These are phyloP conservation scores for Oryzias dopingdopingensis DNA, from an alignment of 2,797 vertebrate species.

Conservation along the genomic window DNA sequence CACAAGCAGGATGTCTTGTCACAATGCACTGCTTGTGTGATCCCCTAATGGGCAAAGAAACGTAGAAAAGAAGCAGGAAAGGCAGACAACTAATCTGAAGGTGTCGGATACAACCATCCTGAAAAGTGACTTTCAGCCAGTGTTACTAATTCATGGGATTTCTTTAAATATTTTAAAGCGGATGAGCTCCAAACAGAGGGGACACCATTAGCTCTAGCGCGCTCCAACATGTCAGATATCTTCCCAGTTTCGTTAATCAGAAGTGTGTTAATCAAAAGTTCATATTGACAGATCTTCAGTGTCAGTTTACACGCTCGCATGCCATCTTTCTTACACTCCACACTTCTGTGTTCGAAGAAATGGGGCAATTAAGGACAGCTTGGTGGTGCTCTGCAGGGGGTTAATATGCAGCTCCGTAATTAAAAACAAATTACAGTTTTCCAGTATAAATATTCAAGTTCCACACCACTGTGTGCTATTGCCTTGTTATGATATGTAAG, in stretches of 20 bases:
- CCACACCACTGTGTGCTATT: conserved; percentile 63
- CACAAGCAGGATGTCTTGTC: too few relatives aligned
- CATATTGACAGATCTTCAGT: conserved; percentile 68
- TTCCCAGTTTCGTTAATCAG: conserved; percentile 51
- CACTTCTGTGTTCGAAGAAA: conserved; percentile 79
- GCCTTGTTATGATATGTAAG: conserved; percentile 74
- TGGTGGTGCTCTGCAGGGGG: conserved; percentile 80
- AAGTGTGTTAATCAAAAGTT: conserved; percentile 62
- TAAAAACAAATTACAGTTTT: conserved; percentile 85
- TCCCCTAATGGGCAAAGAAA: too few relatives aligned
- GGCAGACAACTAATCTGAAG: conserved; percentile 12
- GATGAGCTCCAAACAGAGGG: conserved; percentile 4
- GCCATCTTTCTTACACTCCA: conserved; percentile 22
- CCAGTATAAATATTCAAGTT: conserved; percentile 80
- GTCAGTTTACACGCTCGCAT: conserved; percentile 21
- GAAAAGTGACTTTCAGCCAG: conserved; percentile 26
- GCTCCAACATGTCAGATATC: conserved; percentile 25
- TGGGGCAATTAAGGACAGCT: conserved; percentile 85
- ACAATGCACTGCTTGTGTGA: too few relatives aligned
- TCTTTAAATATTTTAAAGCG: conserved; percentile 31
- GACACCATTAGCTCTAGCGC: conserved; percentile 14
- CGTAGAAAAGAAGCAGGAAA: neutral
- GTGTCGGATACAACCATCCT: conserved; percentile 29
- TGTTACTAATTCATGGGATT: conserved; percentile 8
- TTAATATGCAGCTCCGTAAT: conserved; percentile 81